phyloP scores from a whole-genome alignment of 2,888 invertebrate species.

The Lucinisca nassula region DNA sequence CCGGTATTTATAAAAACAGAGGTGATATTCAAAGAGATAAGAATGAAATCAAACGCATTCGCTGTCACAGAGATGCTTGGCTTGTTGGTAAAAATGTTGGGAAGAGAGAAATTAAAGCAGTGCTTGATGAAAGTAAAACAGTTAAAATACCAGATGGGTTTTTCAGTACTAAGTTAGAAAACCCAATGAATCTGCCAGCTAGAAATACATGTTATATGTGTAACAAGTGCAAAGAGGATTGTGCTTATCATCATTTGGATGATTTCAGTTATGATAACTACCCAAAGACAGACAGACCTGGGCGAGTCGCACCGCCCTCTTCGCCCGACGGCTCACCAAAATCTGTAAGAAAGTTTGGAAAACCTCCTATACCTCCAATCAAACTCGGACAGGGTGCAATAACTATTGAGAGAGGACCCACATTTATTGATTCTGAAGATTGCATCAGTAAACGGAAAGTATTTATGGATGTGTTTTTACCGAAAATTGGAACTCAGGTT shows the following conservation, averaged over 20 bases:
- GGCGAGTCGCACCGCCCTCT: slow-evolving; percentile 61
- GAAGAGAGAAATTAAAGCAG: slow-evolving; percentile 37
- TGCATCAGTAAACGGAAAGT: slow-evolving; percentile 71
- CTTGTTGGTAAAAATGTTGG: slow-evolving; percentile 71
- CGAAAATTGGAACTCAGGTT: slow-evolving; percentile 61
- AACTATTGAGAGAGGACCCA: slow-evolving; percentile 63
- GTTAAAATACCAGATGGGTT: slow-evolving; percentile 69
- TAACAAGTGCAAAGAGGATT: slow-evolving; percentile 53
- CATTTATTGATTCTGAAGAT: slow-evolving; percentile 59
- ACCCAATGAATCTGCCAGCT: slow-evolving; percentile 11
- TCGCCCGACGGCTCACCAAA: slow-evolving; percentile 46
- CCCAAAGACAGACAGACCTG: slow-evolving; percentile 29
- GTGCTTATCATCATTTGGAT: background rate
- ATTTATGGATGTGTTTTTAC: slow-evolving; percentile 76
- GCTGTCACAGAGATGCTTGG: slow-evolving; percentile 82
- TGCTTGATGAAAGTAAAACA: slow-evolving; percentile 50
- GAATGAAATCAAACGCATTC: slow-evolving; percentile 46
- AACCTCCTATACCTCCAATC: background rate
- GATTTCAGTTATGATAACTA: background rate
- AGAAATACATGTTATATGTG: slow-evolving; percentile 49
- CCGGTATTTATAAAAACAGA: slow-evolving; percentile 82
- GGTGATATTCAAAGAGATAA: slow-evolving; percentile 72
- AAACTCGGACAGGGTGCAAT: slow-evolving; percentile 46
- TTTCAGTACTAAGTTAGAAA: slow-evolving; percentile 59
- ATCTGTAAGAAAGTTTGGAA: background rate